phyloP scores from a whole-genome alignment of 2,888 invertebrate species.

The Chaetogeoica ovagalla region DNA sequence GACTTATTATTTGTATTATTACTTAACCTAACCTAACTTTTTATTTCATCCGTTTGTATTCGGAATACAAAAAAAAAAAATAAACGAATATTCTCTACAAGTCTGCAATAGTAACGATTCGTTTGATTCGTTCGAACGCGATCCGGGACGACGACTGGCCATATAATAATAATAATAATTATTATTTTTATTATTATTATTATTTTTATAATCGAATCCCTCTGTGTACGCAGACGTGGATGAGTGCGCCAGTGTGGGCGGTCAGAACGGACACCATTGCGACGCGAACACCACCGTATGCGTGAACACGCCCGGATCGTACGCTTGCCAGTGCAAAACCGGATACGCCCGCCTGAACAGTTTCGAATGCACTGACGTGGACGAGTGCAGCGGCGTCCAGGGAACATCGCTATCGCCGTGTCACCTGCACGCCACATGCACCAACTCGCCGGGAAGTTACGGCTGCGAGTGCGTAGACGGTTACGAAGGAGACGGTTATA shows the following conservation, averaged over 20 bases:
- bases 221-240: slow-evolving; percentile 70
- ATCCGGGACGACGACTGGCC: too few relatives aligned
- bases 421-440: slow-evolving; percentile 75
- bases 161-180: neutral
- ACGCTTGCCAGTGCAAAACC: slow-evolving; percentile 80
- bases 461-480: slow-evolving; percentile 74
- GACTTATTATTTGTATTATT: too few relatives aligned
- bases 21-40: too few relatives aligned
- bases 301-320: slow-evolving; percentile 79
- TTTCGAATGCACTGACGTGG: slow-evolving; percentile 78
- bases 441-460: slow-evolving; percentile 81
- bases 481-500: slow-evolving; percentile 76
- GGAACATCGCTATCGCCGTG: slow-evolving; percentile 61
- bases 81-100: too few relatives aligned
- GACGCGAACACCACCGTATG: slow-evolving; percentile 76
- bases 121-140: too few relatives aligned
- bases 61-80: too few relatives aligned
- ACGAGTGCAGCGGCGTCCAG: slow-evolving; percentile 76
- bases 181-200: too few relatives aligned
- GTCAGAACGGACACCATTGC: slow-evolving; percentile 80
- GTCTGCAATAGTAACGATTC: too few relatives aligned
- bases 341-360: slow-evolving; percentile 74
- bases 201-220: too few relatives aligned
- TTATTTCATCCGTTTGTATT: too few relatives aligned
- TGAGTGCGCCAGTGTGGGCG: slow-evolving; percentile 79